Percentiles rank a stretch among this genome's conserved stretches.
phyloP scores from a whole-genome alignment of 2,888 invertebrate species.

The Epistrophe eligans region DNA sequence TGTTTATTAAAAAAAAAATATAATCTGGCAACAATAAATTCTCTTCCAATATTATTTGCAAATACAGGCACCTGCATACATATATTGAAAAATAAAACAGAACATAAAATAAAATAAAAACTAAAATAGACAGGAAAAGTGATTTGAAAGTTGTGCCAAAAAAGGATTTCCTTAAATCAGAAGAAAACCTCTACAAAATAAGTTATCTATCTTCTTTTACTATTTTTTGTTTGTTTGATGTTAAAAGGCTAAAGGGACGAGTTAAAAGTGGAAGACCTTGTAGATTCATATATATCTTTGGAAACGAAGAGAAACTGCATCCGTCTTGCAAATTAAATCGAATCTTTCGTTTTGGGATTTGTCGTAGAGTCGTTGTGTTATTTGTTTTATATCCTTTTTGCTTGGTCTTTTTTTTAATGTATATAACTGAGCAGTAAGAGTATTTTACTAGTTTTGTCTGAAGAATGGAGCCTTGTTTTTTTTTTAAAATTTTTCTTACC shows the following conservation, averaged over 20 bases:
- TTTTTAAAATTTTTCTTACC: not conserved
- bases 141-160: conserved; percentile 67
- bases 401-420: conserved; percentile 16
- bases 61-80: conserved; percentile 6
- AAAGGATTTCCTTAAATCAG: conserved; percentile 48
- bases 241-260: conserved; percentile 26
- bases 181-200: conserved; percentile 69
- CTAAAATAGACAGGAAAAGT: conserved; percentile 47
- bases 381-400: conserved; percentile 49
- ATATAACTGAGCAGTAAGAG: conserved; percentile 14
- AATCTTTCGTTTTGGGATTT: conserved; percentile 66
- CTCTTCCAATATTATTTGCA: conserved; percentile 11
- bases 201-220: conserved; percentile 46
- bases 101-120: conserved; percentile 5
- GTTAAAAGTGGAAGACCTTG: not conserved
- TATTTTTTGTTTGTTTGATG: not conserved
- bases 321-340: conserved; percentile 72
- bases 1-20: not conserved
- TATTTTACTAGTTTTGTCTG: conserved; percentile 48
- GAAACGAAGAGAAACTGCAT: conserved; percentile 47
- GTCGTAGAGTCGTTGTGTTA: conserved; percentile 50
- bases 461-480: not conserved
- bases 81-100: not conserved
- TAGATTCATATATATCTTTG: not conserved
- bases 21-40: conserved; percentile 18